Conservation (phyloP, 2,888 invertebrate genomes). For the Anagyrus pseudococci region DNA sequence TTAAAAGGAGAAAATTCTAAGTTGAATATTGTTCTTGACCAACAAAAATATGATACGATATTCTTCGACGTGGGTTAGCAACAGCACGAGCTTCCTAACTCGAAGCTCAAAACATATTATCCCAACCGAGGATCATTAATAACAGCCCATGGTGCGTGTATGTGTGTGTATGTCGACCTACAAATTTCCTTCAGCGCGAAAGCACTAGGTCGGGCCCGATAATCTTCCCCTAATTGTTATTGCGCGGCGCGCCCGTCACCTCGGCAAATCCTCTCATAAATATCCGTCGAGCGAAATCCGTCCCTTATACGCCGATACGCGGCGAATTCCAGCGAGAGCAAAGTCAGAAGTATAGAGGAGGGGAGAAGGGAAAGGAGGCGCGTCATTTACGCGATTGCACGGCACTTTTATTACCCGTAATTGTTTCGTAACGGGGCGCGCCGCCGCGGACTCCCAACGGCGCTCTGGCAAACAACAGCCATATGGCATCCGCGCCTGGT, state of each 20-base stretch:
- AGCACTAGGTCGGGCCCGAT: too few relatives aligned
- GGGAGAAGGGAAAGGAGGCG: background rate
- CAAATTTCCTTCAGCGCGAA: too few relatives aligned
- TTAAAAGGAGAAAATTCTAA: too few relatives aligned
- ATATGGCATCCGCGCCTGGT: conserved; percentile 51
- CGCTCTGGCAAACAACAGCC: conserved; percentile 51
- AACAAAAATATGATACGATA: too few relatives aligned
- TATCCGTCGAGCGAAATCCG: background rate
- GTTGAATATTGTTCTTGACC: too few relatives aligned
- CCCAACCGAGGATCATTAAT: too few relatives aligned
- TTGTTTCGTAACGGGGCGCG: conserved; percentile 54
- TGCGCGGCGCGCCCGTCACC: background rate
- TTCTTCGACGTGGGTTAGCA: too few relatives aligned
- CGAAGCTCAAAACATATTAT: too few relatives aligned
- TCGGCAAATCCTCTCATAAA: conserved; percentile 7
- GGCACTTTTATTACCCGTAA: conserved; percentile 48
- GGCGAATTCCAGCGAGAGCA: conserved; percentile 5
- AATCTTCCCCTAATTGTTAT: conserved; percentile 22
- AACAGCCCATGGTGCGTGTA: background rate
- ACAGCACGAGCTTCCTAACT: too few relatives aligned
- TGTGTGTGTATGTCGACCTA: too few relatives aligned
- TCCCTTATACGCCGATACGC: background rate
- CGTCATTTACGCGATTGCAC: conserved; percentile 36
- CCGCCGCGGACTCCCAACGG: conserved; percentile 16
- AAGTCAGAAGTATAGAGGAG: background rate